Conservation (phyloP, 2,888 invertebrate genomes). For the Drosophila nr. medialis region DNA sequence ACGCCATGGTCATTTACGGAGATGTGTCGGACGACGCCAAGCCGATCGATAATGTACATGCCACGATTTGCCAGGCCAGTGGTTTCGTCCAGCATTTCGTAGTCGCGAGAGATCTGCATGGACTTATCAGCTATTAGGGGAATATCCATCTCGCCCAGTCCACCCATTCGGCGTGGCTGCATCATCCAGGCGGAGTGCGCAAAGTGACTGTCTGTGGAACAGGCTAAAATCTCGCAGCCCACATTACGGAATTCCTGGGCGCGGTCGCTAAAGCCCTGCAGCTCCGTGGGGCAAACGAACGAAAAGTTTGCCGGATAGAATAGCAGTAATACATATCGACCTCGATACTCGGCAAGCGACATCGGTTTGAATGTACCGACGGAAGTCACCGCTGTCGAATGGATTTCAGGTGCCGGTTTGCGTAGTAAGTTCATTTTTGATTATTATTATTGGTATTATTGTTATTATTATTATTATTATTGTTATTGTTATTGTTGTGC, state of each 20-base stretch:
- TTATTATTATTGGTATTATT: neutral
- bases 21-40: slow-evolving; percentile 94
- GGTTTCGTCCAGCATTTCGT: slow-evolving; percentile 95
- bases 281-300: slow-evolving; percentile 95
- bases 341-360: slow-evolving; percentile 89
- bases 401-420: slow-evolving; percentile 57
- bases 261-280: slow-evolving; percentile 97
- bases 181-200: slow-evolving; percentile 98
- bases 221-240: slow-evolving; percentile 93
- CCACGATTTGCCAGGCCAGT: slow-evolving; percentile 96
- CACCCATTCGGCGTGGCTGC: slow-evolving; percentile 96
- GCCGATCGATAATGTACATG: slow-evolving; percentile 95
- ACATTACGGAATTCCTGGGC: slow-evolving; percentile 92
- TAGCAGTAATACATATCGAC: slow-evolving; percentile 94
- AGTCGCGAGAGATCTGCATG: slow-evolving; percentile 91
- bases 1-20: slow-evolving; percentile 98
- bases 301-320: slow-evolving; percentile 96
- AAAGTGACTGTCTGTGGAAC: slow-evolving; percentile 98
- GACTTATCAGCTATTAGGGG: slow-evolving; percentile 97
- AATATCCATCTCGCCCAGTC: slow-evolving; percentile 96
- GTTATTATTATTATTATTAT: neutral
- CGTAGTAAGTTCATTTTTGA: slow-evolving; percentile 44
- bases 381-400: slow-evolving; percentile 40
- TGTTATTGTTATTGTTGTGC: neutral
- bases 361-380: slow-evolving; percentile 13